A percentile compares a stretch with the other conserved stretches of the same genome.
Evolutionary conservation across 2,113 vertebrate species (phyloP).

Genomic region (Phylloscopus trochilus): DNA sequence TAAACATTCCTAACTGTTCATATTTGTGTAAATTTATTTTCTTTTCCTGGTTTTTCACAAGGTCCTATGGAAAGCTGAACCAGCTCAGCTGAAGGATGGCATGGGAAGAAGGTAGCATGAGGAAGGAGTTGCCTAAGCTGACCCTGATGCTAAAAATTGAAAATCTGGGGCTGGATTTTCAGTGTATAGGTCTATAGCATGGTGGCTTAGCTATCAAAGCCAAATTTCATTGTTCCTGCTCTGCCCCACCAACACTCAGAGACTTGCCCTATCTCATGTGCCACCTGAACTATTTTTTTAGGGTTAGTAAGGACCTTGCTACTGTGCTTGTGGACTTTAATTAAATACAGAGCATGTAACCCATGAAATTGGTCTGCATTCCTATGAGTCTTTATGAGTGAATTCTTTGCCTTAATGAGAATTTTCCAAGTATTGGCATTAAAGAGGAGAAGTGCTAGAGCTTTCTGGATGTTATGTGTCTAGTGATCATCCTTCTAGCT

Average conservation of each 20-base stretch:
- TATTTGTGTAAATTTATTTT: neutral
- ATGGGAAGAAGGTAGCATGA: neutral
- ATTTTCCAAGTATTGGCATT: neutral
- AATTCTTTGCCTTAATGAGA: neutral
- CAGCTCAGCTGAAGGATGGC: neutral
- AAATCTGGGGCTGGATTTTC: neutral
- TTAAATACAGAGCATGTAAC: neutral
- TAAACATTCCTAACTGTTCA: neutral
- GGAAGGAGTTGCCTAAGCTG: neutral
- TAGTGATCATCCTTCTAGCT: neutral
- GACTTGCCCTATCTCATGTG: rapidly evolving
- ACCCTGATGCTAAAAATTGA: neutral
- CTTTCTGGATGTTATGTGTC: neutral
- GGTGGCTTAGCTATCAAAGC: neutral
- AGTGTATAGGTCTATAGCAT: neutral
- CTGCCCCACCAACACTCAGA: neutral
- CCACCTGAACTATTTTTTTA: neutral
- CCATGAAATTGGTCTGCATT: neutral
- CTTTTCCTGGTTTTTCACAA: neutral
- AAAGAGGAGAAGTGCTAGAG: neutral
- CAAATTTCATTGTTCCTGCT: neutral
- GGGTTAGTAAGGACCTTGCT: neutral
- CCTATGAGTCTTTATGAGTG: neutral
- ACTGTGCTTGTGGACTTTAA: neutral
- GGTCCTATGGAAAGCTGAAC: neutral